These are phyloP conservation scores for Pilophorus perplexus DNA, from an alignment of 2,888 invertebrate genomes.

Conservation along the genomic window DNA sequence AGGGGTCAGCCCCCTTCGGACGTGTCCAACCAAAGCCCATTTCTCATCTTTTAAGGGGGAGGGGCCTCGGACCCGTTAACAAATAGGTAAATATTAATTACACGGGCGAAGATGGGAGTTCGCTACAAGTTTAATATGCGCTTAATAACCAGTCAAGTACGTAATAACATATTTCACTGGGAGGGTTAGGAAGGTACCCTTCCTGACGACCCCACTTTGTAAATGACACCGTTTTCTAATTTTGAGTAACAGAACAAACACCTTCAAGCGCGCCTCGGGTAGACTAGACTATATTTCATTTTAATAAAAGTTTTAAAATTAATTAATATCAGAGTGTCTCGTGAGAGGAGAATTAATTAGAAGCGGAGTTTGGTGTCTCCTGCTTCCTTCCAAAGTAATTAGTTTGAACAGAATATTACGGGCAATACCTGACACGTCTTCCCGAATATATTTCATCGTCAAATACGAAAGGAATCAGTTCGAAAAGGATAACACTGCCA, in stretches of 20 bases:
- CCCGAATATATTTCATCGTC: slow-evolving; percentile 39
- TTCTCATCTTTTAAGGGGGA: slow-evolving; percentile 9
- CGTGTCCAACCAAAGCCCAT: slow-evolving; percentile 11
- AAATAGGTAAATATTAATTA: slow-evolving; percentile 47
- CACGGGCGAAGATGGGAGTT: slow-evolving; percentile 42
- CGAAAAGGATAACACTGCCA: not conserved
- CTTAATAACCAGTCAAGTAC: slow-evolving; percentile 47
- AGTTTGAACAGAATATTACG: slow-evolving; percentile 47
- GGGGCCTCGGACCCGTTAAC: slow-evolving; percentile 32
- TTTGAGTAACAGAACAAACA: slow-evolving; percentile 45
- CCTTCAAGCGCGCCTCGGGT: slow-evolving; percentile 26
- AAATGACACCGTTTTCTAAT: slow-evolving; percentile 48
- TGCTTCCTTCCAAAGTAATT: slow-evolving; percentile 40
- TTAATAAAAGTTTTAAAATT: slow-evolving; percentile 48
- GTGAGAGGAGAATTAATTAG: slow-evolving; percentile 46
- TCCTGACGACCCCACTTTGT: slow-evolving; percentile 39
- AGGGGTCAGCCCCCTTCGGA: slow-evolving; percentile 17
- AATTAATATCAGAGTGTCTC: slow-evolving; percentile 45
- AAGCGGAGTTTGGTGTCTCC: slow-evolving; percentile 43
- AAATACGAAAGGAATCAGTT: slow-evolving; percentile 30
- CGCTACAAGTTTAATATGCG: slow-evolving; percentile 46
- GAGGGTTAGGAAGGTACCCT: not conserved
- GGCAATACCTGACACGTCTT: slow-evolving; percentile 42
- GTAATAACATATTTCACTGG: slow-evolving; percentile 47
- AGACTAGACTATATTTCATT: slow-evolving; percentile 46